A percentile compares a stretch with the other conserved stretches of the same genome.
Conservation (phyloP, 2,113 vertebrate genomes). For the Abramis brama region DNA sequence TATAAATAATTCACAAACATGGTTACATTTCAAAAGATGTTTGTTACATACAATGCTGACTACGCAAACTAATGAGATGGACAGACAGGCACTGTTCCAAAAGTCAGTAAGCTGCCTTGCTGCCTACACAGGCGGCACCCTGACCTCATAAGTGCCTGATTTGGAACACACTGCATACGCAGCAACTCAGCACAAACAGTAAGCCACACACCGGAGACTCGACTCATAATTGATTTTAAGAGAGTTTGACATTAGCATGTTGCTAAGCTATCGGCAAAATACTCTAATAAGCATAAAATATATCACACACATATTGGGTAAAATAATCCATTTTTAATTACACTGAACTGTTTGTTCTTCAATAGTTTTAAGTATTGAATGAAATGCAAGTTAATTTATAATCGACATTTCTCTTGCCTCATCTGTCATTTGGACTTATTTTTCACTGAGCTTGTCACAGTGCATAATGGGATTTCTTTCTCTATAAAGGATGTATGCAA, state of each 20-base stretch:
- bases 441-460: background rate
- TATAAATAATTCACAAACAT: no score
- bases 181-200: background rate
- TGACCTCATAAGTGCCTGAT: background rate
- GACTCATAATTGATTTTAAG: background rate
- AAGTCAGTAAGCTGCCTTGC: background rate
- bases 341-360: background rate
- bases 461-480: background rate
- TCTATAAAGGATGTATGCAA: background rate
- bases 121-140: background rate
- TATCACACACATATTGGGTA: background rate
- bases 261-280: background rate
- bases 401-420: slow-evolving; percentile 1
- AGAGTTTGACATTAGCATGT: background rate
- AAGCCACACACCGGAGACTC: background rate
- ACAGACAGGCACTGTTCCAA: background rate
- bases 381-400: slow-evolving; percentile 17
- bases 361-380: slow-evolving; percentile 1
- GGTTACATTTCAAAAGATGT: no score
- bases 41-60: no score
- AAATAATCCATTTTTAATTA: slow-evolving; percentile 26
- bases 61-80: background rate
- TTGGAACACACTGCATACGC: background rate
- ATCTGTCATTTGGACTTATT: background rate
- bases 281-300: background rate